Percentiles rank a stretch among this genome's conserved stretches.
Conservation (phyloP, 1,140 invertebrate genomes). For the Drosophila littoralis region DNA sequence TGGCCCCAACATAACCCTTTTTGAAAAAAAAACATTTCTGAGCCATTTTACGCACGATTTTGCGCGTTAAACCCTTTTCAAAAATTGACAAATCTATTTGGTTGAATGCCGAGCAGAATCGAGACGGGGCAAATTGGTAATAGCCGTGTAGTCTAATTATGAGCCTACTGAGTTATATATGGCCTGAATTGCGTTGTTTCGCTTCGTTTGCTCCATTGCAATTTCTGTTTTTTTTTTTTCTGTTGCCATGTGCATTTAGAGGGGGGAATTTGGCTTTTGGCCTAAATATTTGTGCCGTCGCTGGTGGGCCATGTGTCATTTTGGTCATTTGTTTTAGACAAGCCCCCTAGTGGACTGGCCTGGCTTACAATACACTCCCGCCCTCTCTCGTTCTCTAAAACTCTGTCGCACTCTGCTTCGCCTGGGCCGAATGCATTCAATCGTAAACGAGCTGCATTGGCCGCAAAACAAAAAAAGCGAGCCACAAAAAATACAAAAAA, state of each 20-base stretch:
- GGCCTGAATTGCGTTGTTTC: conserved; percentile 23
- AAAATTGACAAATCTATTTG: conserved; percentile 56
- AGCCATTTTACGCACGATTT: conserved; percentile 71
- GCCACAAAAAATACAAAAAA: conserved; percentile 5
- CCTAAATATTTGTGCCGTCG: conserved; percentile 56
- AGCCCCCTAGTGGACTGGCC: conserved; percentile 51
- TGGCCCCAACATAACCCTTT: conserved; percentile 1
- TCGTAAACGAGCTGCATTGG: conserved; percentile 62
- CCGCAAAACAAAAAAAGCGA: conserved; percentile 39
- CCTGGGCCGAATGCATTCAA: conserved; percentile 66
- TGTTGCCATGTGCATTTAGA: conserved; percentile 16
- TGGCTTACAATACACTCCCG: conserved; percentile 8
- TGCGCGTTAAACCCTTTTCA: conserved; percentile 43
- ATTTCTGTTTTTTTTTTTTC: conserved; percentile 29
- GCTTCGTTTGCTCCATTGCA: conserved; percentile 13
- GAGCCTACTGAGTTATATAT: conserved; percentile 38
- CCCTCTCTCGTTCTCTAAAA: background rate
- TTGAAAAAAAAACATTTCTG: conserved; percentile 25
- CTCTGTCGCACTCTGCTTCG: background rate
- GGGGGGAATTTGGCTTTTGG: conserved; percentile 33
- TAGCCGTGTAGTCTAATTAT: conserved; percentile 38
- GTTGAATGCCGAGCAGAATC: too few species aligned
- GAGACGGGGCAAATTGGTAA: background rate
- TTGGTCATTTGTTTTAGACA: conserved; percentile 80
- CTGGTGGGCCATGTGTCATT: conserved; percentile 69